Conservation (phyloP, 92 coral and sea anemone species). For the Parazoanthus atlanticus region DNA sequence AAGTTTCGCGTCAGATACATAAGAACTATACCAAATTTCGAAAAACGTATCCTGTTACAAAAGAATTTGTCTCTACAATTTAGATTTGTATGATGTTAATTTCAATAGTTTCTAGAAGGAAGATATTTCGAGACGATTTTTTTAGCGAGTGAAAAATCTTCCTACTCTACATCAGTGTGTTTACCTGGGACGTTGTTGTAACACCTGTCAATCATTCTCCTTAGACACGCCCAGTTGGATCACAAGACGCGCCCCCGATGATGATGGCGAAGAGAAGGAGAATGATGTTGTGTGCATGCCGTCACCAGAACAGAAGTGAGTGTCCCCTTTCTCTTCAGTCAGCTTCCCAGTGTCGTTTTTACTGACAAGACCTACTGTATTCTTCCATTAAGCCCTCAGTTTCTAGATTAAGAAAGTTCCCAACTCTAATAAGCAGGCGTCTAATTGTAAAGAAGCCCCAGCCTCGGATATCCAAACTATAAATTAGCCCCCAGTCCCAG, state of each 20-base stretch:
- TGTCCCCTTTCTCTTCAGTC: background rate
- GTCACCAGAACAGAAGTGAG: slow-evolving; percentile 93
- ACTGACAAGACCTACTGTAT: background rate
- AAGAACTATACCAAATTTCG: no score
- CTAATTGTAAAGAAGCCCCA: no score
- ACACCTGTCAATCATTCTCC: background rate
- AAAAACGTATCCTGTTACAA: no score
- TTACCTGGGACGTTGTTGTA: background rate
- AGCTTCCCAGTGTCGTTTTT: background rate
- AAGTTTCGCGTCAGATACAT: no score
- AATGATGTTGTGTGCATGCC: slow-evolving; percentile 85
- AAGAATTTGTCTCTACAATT: no score
- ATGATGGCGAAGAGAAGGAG: slow-evolving; percentile 52
- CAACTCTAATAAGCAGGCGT: no score
- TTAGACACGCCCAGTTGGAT: slow-evolving; percentile 37
- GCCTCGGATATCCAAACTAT: no score
- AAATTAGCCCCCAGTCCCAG: no score
- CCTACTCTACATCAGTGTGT: background rate
- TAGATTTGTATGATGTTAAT: no score
- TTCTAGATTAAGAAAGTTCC: background rate
- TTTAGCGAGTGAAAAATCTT: no score
- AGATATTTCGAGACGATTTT: no score
- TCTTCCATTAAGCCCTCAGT: background rate
- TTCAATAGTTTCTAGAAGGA: no score
- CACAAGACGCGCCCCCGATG: slow-evolving; percentile 2